Evolutionary conservation across 1,140 invertebrate species (phyloP).

Genomic region (Capitella teleta): DNA sequence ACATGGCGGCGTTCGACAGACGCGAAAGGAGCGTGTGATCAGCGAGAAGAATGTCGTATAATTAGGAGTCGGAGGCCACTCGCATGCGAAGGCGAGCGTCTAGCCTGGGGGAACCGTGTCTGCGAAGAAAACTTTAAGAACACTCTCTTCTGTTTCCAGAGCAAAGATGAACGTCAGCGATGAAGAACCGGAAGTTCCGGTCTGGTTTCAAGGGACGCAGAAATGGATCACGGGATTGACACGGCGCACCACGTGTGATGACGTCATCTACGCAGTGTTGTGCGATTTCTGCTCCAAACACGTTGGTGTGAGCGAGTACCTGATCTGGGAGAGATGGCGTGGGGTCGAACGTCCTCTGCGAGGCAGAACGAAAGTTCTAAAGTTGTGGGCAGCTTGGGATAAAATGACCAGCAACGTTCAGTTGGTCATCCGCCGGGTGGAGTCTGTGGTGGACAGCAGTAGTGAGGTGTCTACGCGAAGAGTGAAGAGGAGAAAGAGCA

Average conservation of each 20-base stretch:
- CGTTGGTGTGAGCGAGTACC: slow-evolving; percentile 22
- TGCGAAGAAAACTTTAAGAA: too few relatives aligned
- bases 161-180: not conserved
- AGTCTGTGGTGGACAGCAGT: slow-evolving; percentile 24
- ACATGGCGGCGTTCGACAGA: too few relatives aligned
- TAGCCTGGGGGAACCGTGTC: too few relatives aligned
- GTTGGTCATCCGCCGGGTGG: slow-evolving; percentile 39
- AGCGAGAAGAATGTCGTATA: too few relatives aligned
- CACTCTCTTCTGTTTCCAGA: too few relatives aligned
- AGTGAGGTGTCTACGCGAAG: too few relatives aligned
- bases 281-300: slow-evolving; percentile 44
- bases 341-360: slow-evolving; percentile 59
- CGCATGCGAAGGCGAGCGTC: too few relatives aligned
- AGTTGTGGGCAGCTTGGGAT: slow-evolving; percentile 64
- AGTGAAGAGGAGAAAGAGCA: slow-evolving; percentile 16
- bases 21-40: too few relatives aligned
- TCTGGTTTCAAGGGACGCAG: slow-evolving; percentile 61
- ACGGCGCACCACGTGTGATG: slow-evolving; percentile 62
- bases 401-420: slow-evolving; percentile 57
- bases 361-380: slow-evolving; percentile 55
- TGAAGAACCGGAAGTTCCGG: slow-evolving; percentile 52
- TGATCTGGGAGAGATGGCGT: slow-evolving; percentile 42
- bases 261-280: slow-evolving; percentile 60
- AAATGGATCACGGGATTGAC: slow-evolving; percentile 67
- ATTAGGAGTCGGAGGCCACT: too few relatives aligned